A percentile compares a stretch with the other conserved stretches of the same genome.
These are phyloP conservation scores for Amblyteles armatorius DNA, from an alignment of 2,888 invertebrate genomes.

Conservation along the genomic window DNA sequence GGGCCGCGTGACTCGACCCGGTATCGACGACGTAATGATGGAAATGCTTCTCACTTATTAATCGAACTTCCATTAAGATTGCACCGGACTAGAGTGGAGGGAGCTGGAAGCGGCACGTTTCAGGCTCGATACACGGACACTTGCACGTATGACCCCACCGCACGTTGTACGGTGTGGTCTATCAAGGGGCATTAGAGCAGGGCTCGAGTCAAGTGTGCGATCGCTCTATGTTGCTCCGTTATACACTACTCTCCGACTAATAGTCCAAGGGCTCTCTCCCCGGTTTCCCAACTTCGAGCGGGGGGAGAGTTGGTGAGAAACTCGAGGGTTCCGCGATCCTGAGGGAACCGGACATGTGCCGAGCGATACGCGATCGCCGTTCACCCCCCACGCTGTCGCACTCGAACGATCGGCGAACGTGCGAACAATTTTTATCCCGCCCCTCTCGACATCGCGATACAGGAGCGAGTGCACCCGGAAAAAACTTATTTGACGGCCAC, in stretches of 20 bases:
- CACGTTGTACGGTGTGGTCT: slow-evolving; percentile 71
- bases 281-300: slow-evolving; percentile 38
- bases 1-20: slow-evolving; percentile 70
- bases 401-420: slow-evolving; percentile 71
- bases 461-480: no score
- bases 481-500: no score
- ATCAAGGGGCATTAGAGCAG: slow-evolving; percentile 80
- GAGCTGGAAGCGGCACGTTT: slow-evolving; percentile 69
- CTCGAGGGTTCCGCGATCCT: slow-evolving; percentile 78
- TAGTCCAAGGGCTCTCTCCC: slow-evolving; percentile 72
- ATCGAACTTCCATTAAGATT: slow-evolving; percentile 78
- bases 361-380: slow-evolving; percentile 53
- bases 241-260: slow-evolving; percentile 75
- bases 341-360: slow-evolving; percentile 81
- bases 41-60: slow-evolving; percentile 74
- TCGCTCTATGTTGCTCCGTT: slow-evolving; percentile 54
- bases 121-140: slow-evolving; percentile 60
- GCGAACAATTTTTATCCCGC: slow-evolving; percentile 72
- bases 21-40: slow-evolving; percentile 70
- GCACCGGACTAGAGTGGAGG: slow-evolving; percentile 50
- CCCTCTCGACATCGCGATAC: neutral
- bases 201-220: slow-evolving; percentile 80
- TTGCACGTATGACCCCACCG: slow-evolving; percentile 15
- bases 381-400: slow-evolving; percentile 39
- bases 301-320: slow-evolving; percentile 76